A percentile compares a stretch with the other conserved stretches of the same genome.
phyloP scores from a whole-genome alignment of 2,797 vertebrate genomes.

The Crypturellus tataupa region DNA sequence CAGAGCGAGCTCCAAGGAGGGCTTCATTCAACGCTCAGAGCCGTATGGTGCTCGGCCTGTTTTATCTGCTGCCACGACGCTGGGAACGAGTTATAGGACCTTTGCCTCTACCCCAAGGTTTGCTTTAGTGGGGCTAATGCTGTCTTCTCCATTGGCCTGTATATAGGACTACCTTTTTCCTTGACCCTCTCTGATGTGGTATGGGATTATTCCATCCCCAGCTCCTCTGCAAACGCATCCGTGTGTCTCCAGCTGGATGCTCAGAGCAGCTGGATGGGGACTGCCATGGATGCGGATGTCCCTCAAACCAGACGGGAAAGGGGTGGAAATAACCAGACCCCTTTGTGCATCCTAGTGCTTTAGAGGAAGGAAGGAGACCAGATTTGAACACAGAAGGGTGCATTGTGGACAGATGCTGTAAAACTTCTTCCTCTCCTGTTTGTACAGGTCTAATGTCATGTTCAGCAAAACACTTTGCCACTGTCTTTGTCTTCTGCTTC shows the following conservation, averaged over 20 bases:
- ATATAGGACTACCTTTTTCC: background rate
- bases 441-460: background rate
- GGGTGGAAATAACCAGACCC: background rate
- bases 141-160: background rate
- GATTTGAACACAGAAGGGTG: background rate
- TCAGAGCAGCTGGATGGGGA: accelerated
- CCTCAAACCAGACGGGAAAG: background rate
- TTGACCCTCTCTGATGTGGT: too few relatives aligned
- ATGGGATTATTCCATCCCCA: background rate
- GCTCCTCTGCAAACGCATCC: background rate
- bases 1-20: background rate
- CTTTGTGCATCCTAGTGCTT: background rate
- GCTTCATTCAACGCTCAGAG: background rate
- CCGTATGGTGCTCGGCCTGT: background rate
- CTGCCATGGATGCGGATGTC: background rate
- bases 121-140: background rate
- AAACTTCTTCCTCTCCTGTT: background rate
- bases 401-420: background rate
- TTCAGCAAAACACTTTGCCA: background rate
- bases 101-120: background rate
- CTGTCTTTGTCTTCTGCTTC: background rate
- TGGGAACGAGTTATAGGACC: background rate
- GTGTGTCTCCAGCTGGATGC: background rate
- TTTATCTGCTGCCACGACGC: background rate
- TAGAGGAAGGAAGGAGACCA: background rate